Conservation (phyloP, 2,888 invertebrate species). For the Trichopria drosophilae region DNA sequence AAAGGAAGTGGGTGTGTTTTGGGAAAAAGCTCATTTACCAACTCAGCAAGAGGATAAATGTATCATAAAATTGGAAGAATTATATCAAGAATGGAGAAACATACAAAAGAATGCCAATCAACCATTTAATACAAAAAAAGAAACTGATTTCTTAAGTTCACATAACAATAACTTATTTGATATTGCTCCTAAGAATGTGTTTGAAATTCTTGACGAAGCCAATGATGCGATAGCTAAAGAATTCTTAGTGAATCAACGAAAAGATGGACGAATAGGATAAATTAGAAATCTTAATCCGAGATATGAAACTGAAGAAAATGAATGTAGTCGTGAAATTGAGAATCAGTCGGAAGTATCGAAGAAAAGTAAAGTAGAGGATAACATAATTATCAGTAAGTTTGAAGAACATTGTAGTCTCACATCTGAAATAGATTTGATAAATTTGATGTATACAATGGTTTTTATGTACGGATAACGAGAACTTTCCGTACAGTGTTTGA, state of each 20-base stretch:
- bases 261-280: constrained; percentile 16
- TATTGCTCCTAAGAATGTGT: constrained; percentile 26
- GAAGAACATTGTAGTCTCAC: constrained; percentile 17
- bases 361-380: neutral
- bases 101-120: constrained; percentile 42
- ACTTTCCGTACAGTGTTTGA: too few relatives aligned
- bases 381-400: neutral
- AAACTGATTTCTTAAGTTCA: too few relatives aligned
- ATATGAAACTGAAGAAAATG: too few relatives aligned
- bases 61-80: constrained; percentile 34
- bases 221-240: constrained; percentile 4
- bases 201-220: constrained; percentile 23
- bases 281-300: constrained; percentile 10
- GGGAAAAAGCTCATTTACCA: constrained; percentile 34
- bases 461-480: too few relatives aligned
- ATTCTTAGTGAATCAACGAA: constrained; percentile 19
- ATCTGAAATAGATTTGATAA: neutral
- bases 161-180: constrained; percentile 33
- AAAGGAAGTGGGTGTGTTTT: constrained; percentile 33
- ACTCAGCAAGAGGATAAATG: constrained; percentile 27
- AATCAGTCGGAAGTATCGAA: neutral
- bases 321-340: too few relatives aligned
- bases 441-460: neutral
- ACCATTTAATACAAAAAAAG: constrained; percentile 29
- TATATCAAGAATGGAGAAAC: constrained; percentile 47